Percentiles rank a stretch among this genome's conserved stretches.
Evolutionary conservation across 2,888 invertebrate genomes (phyloP).

Genomic region (Lochmaea crataegi): DNA sequence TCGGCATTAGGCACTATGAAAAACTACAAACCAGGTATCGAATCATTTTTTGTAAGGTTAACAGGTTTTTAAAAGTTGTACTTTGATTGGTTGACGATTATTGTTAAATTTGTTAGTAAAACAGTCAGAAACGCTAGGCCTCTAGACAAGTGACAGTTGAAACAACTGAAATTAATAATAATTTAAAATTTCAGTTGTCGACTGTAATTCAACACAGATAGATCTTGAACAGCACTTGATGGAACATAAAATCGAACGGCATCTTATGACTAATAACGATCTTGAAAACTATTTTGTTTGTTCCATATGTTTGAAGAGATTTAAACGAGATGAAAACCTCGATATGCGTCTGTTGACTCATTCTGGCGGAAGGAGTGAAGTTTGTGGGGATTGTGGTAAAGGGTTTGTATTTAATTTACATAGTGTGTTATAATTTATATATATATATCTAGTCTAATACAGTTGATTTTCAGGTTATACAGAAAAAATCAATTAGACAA

Average conservation of each 20-base stretch:
- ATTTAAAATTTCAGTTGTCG: not conserved
- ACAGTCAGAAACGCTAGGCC: no score
- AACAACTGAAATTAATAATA: no score
- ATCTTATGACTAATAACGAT: not conserved
- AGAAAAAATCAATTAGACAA: slow-evolving; percentile 1
- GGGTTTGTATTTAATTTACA: slow-evolving; percentile 10
- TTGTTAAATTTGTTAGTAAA: no score
- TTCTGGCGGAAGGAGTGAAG: not conserved
- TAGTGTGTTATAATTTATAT: not conserved
- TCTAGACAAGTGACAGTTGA: no score
- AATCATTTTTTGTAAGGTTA: not conserved
- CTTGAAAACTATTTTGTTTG: not conserved
- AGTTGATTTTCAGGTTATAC: not conserved
- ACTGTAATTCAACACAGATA: not conserved
- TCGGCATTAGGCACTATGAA: not conserved
- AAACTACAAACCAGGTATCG: not conserved
- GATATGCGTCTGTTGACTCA: not conserved
- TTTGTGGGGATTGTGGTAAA: not conserved
- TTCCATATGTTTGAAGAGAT: slow-evolving; percentile 5
- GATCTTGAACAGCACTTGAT: slow-evolving; percentile 11
- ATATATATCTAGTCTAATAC: not conserved
- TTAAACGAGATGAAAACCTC: not conserved
- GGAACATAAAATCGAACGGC: slow-evolving; percentile 6
- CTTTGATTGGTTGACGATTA: no score
- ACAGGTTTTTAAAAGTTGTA: no score